Evolutionary conservation across 2,113 vertebrate species (phyloP).

Genomic region (Himantopus leucocephalus): DNA sequence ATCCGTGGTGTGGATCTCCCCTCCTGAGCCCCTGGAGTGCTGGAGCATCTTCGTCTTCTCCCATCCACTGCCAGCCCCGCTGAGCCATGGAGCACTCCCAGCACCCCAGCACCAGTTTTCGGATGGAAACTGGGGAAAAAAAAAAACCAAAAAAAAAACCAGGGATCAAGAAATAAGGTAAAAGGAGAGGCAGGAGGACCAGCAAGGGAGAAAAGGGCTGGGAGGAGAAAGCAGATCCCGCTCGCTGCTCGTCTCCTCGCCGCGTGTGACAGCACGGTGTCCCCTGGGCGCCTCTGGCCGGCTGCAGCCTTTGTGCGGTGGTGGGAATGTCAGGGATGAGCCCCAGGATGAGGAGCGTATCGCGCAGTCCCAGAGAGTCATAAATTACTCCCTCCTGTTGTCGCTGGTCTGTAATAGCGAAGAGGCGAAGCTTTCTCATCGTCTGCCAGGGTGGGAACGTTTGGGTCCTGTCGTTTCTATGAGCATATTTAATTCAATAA

Average conservation of each 20-base stretch:
- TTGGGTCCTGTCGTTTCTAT: neutral
- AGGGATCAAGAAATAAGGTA: neutral
- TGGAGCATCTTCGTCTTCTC: neutral
- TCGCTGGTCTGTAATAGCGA: neutral
- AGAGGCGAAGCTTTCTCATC: slow-evolving; percentile 39
- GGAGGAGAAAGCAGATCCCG: neutral
- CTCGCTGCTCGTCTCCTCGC: neutral
- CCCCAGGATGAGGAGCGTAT: neutral
- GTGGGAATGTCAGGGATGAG: slow-evolving; percentile 14
- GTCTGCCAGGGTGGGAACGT: slow-evolving; percentile 30
- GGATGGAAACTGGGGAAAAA: neutral
- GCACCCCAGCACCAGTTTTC: neutral
- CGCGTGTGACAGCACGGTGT: neutral
- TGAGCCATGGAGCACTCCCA: neutral
- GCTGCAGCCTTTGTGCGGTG: slow-evolving; percentile 14
- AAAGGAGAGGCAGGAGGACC: neutral
- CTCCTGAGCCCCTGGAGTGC: neutral
- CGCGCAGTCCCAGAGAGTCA: slow-evolving; percentile 21
- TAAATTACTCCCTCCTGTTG: slow-evolving; percentile 45
- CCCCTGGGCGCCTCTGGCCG: neutral
- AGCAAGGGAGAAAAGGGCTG: neutral
- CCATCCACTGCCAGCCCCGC: neutral
- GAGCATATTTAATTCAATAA: slow-evolving; percentile 2
- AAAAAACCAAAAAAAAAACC: accelerated
- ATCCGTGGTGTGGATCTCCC: neutral